Evolutionary conservation across 1,140 invertebrate genomes (phyloP), one percentile per base, ranked within the genome.

Genomic region (Psix sp.): DNA sequence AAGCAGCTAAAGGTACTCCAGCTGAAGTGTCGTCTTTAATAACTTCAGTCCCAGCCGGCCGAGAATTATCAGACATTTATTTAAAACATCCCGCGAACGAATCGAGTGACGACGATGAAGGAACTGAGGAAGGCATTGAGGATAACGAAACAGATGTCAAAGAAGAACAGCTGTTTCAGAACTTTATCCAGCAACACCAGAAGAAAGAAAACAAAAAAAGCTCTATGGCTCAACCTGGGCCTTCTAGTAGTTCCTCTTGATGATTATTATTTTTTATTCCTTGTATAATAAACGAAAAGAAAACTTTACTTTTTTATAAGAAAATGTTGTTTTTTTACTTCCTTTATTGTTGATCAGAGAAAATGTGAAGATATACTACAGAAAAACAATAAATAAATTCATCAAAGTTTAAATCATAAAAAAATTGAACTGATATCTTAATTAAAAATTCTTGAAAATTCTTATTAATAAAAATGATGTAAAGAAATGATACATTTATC

Each of bases 41-140:
- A 33, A 88, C 86, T 1, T 84, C 89, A 67, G 79, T 91, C n/a
- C 80, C 82, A 5, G 74, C 65, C 10, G 91, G 91, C 6, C 82
- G 87, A 33, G 91, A 94, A 77, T 80, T 91, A 26, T 84, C 89
- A 3, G 91, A 94, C 68, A 86, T 94, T 62, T 93, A 92, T 79
- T 78, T 94, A 24, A 91, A 91, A 75, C 90, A 92, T 78, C 89
- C 91, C 2, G 92, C 83, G 0, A 90, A 92, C 78, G 92, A 93
- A 70, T 93, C 91, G 59, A 93, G 92, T 54, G 90, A 91, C 13
- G 93, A 94, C 70, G 92, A 93, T 13, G 92, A 94, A 76, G 92
- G 91, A 0, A 88, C 84, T 2, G 91, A 91, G 75, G 71, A 83
- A 21, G 39, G 66, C 1, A 39, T 45, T 15, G 65, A 80, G 16